These are phyloP conservation scores for Deilephila elpenor DNA, from an alignment of 2,888 invertebrate species.

Conservation along the genomic window DNA sequence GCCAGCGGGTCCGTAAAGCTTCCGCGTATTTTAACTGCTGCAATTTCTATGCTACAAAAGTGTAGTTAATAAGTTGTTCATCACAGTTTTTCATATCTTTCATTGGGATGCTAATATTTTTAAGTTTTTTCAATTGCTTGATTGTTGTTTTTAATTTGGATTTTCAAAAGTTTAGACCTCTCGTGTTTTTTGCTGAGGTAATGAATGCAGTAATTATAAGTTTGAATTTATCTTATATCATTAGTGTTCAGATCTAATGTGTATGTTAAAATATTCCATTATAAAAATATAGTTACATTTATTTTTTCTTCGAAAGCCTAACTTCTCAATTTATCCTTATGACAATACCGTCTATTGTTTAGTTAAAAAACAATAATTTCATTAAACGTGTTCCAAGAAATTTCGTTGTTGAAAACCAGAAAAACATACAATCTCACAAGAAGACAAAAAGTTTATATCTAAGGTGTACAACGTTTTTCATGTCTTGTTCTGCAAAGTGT, in stretches of 20 bases:
- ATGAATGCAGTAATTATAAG: no score
- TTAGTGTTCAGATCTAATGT: no score
- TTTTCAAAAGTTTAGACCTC: neutral
- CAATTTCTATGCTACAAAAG: conserved; percentile 35
- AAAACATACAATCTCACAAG: neutral
- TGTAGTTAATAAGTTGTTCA: conserved; percentile 33
- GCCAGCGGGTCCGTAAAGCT: conserved; percentile 39
- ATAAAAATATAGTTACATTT: no score
- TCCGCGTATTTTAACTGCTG: conserved; percentile 43
- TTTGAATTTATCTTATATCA: no score
- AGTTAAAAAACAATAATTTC: no score
- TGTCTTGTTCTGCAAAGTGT: neutral
- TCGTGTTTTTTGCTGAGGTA: neutral
- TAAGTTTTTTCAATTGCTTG: neutral
- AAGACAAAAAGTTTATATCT: no score
- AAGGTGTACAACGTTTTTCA: neutral
- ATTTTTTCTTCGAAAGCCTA: no score
- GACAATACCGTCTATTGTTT: no score
- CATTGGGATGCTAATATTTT: conserved; percentile 11
- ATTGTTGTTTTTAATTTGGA: neutral
- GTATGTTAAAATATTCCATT: no score
- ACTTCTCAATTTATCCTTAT: no score
- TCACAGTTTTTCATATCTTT: neutral
- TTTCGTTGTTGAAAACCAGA: no score
- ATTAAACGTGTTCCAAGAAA: no score